Conservation (phyloP, 1,140 invertebrate species). For the Aplysia californica region DNA sequence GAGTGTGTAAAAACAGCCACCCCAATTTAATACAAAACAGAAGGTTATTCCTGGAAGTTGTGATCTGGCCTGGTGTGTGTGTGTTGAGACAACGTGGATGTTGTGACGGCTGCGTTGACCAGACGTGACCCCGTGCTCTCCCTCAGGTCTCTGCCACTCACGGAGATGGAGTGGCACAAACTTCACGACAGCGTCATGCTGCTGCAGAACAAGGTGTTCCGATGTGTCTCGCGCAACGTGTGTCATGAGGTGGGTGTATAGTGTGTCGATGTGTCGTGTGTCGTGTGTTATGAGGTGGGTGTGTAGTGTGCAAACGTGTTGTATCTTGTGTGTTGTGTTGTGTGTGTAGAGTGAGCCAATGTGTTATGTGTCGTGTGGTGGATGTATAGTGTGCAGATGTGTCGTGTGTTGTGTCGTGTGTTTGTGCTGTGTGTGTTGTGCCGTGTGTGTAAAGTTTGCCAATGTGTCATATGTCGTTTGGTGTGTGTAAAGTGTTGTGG, state of each 20-base stretch:
- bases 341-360: conserved; percentile 67
- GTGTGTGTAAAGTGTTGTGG: too few relatives aligned
- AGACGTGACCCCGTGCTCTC: background rate
- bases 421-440: conserved; percentile 67
- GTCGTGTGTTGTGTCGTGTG: conserved; percentile 66
- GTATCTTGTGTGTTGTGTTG: conserved; percentile 68
- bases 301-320: conserved; percentile 68
- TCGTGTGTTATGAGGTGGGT: conserved; percentile 68
- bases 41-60: too few relatives aligned
- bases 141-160: conserved; percentile 62
- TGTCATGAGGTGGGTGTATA: conserved; percentile 68
- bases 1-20: too few relatives aligned
- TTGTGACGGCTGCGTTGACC: too few relatives aligned
- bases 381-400: conserved; percentile 65
- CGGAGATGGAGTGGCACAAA: conserved; percentile 68
- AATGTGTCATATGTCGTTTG: too few relatives aligned
- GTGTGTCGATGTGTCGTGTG: conserved; percentile 69
- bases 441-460: conserved; percentile 64
- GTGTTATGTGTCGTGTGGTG: conserved; percentile 66
- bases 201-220: conserved; percentile 72
- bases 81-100: too few relatives aligned
- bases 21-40: too few relatives aligned
- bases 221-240: conserved; percentile 61
- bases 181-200: conserved; percentile 72
- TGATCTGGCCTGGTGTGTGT: too few relatives aligned